Base-by-base conservation (phyloP, 2,888 invertebrate genomes). In the Orchesellides sinensis region DNA sequence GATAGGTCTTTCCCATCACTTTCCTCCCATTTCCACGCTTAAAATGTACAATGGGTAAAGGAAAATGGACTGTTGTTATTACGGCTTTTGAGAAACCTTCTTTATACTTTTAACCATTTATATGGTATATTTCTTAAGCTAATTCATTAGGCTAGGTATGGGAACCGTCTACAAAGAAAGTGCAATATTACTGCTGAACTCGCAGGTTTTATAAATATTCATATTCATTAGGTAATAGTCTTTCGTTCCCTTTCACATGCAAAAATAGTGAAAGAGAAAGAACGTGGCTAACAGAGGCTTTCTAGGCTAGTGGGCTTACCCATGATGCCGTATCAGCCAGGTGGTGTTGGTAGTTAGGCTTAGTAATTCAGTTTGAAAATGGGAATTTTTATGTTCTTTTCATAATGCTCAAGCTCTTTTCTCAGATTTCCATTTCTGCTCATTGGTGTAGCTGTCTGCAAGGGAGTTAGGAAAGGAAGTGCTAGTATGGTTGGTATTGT, bases 121-220 rank as follows among this genome's bases (percentile, higher is more conserved):
- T 61, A 29, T 19, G 29, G 17, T 35, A 29, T n/a, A n/a, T n/a
- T n/a, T n/a, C 68, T 49, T 45, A 77, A 68, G 47, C 59, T 61
- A 61, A 77, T 77, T 77, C 77, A 77, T 77, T 77, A 77, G 77
- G 59, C 32, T 66, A 47, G 19, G 56, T 21, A 19, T 29, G 56
- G n/a, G 54, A 65, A 17, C 61, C 12, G 12, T 10, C 17, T 47
- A 25, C 32, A 32, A 72, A 49, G 27, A 14, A 68, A 68, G 5
- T 1, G 40, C 17, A 63, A 78, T 69, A 74, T 54, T 63, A 52
- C 32, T n/a, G 78, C 78, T 63, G 69, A 63, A 70, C 70, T 78
- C 23, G 69, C 78, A 75, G 70, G 61, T 78, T 78, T 61, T 27
- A 59, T 78, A 79, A 81, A 81, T 81, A 81, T 81, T 81, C 81